Percentiles rank a stretch among this genome's conserved stretches.
Evolutionary conservation across 2,113 vertebrate species (phyloP).

Genomic region (Mirounga angustirostris): DNA sequence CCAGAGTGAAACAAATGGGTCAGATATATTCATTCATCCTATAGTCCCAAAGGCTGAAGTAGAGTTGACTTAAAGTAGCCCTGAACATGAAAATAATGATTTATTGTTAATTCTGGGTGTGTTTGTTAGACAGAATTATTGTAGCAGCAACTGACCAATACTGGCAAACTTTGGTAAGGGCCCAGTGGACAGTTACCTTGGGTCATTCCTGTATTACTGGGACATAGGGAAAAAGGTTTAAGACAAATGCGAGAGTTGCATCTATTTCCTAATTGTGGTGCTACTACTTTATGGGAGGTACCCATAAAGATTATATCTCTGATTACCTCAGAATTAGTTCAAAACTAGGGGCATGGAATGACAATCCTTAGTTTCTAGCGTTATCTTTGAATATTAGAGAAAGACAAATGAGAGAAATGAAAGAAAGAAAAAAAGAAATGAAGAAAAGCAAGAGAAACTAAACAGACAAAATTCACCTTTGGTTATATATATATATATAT

Average conservation of each 20-base stretch:
- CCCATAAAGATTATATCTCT: neutral
- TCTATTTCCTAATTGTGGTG: neutral
- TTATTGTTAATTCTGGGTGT: neutral
- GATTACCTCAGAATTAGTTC: neutral
- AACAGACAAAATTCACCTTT: neutral
- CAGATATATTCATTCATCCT: neutral
- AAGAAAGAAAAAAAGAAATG: neutral
- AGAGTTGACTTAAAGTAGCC: neutral
- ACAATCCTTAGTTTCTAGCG: neutral
- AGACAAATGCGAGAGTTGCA: neutral
- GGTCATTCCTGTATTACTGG: neutral
- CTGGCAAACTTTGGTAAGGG: neutral
- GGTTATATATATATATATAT: neutral
- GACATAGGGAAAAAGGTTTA: neutral
- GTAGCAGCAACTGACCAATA: neutral
- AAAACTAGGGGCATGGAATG: neutral
- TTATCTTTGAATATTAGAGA: neutral
- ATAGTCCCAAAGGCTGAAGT: neutral
- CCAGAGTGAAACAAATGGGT: neutral
- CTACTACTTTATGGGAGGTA: neutral
- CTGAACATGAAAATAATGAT: neutral
- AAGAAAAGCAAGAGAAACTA: neutral
- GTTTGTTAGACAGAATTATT: neutral
- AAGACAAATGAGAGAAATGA: neutral
- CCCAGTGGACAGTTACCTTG: neutral